These are phyloP conservation scores for Zosterops japonicus DNA, from an alignment of 2,113 vertebrate genomes.

Conservation along the genomic window DNA sequence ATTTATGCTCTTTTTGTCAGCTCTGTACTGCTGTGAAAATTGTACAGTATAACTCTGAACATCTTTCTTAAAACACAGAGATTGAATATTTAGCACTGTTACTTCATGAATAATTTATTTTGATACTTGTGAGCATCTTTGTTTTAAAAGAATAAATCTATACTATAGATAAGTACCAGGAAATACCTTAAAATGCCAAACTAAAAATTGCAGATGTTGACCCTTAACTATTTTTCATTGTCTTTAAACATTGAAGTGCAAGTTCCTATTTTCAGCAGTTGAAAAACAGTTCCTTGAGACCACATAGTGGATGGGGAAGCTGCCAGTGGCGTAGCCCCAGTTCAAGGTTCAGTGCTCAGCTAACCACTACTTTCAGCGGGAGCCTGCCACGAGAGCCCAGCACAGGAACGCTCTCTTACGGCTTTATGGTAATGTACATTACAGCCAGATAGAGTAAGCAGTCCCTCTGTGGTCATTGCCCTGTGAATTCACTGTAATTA, in stretches of 20 bases:
- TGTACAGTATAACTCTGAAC: background rate
- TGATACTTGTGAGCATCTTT: background rate
- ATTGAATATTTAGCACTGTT: background rate
- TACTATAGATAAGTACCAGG: background rate
- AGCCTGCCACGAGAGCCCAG: background rate
- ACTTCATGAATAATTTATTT: background rate
- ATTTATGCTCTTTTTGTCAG: background rate
- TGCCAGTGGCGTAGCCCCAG: rapidly evolving
- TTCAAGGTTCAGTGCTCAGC: background rate
- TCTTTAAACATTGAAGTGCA: background rate
- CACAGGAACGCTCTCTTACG: background rate
- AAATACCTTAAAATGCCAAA: background rate
- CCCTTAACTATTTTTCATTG: background rate
- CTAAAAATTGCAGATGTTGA: background rate
- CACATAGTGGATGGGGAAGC: background rate
- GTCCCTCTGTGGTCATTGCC: conserved; percentile 16
- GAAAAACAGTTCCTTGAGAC: background rate
- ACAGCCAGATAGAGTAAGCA: conserved; percentile 14
- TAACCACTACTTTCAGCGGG: background rate
- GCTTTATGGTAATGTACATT: background rate
- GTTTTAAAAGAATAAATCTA: background rate
- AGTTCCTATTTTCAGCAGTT: background rate
- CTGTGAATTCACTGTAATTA: conserved; percentile 52
- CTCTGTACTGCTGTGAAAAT: background rate
- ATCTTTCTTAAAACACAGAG: background rate